phyloP scores from a whole-genome alignment of 2,797 vertebrate species.

The Coregonus sp. region DNA sequence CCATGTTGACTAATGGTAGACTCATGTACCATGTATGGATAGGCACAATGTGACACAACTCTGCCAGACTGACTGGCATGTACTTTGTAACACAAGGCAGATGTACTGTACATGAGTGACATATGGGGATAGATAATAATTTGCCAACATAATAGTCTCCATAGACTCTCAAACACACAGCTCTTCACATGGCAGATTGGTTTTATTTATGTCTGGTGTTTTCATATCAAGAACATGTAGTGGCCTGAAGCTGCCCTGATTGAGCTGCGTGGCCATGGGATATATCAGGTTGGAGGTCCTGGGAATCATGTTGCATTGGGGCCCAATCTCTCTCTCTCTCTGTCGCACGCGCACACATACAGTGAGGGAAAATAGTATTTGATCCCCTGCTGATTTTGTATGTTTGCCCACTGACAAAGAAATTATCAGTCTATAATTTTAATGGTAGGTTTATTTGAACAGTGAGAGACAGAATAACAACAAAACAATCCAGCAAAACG shows the following conservation, averaged over 20 bases:
- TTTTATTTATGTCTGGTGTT: slow-evolving; percentile 70
- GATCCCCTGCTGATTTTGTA: too few species aligned
- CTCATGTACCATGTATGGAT: background rate
- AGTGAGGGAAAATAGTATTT: too few species aligned
- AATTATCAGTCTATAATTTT: too few species aligned
- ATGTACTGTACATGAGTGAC: slow-evolving; percentile 14
- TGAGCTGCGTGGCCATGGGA: slow-evolving; percentile 18
- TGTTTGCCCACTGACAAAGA: too few species aligned
- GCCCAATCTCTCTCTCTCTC: background rate
- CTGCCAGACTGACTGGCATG: slow-evolving; percentile 24
- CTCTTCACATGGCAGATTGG: slow-evolving; percentile 22
- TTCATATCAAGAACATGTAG: slow-evolving; percentile 64
- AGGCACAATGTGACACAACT: slow-evolving; percentile 11
- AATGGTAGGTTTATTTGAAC: too few species aligned
- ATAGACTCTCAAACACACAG: background rate
- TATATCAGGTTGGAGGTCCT: background rate
- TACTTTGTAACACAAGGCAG: slow-evolving; percentile 23
- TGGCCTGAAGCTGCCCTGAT: slow-evolving; percentile 32
- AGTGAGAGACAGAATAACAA: too few species aligned
- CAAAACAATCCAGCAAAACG: too few species aligned
- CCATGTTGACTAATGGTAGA: background rate
- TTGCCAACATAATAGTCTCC: background rate
- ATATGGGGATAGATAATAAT: slow-evolving; percentile 15
- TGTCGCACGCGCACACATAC: too few species aligned
- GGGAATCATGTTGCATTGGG: background rate